phyloP scores from a whole-genome alignment of 2,113 vertebrate species.

The Mormoops blainvillei region DNA sequence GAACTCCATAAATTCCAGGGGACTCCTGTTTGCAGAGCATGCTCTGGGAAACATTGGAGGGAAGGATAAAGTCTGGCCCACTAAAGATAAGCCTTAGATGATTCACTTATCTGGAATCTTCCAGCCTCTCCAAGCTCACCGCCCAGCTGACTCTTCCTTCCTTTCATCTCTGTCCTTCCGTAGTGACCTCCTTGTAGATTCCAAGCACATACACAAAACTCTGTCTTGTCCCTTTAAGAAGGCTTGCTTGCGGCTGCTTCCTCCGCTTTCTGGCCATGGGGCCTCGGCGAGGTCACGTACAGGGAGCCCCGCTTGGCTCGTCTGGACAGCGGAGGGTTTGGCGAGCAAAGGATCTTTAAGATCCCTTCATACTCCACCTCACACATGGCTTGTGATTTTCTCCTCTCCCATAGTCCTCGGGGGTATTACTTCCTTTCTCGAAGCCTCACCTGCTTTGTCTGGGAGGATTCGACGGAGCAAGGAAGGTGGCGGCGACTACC shows the following conservation, averaged over 20 bases:
- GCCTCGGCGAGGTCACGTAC: too few species aligned
- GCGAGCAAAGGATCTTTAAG: not conserved
- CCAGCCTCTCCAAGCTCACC: not conserved
- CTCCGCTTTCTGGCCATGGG: not conserved
- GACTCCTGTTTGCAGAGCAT: not conserved
- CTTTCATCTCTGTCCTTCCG: not conserved
- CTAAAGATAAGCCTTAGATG: not conserved
- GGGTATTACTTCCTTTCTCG: not conserved
- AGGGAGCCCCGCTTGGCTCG: not conserved
- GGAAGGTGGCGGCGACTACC: not conserved
- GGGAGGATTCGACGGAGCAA: not conserved
- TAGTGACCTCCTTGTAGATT: not conserved
- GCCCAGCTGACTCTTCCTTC: fast-evolving
- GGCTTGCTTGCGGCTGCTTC: not conserved
- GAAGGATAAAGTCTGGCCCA: not conserved
- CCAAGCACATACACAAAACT: not conserved
- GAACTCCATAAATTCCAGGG: not conserved
- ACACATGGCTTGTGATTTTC: not conserved
- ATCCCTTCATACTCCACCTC: not conserved
- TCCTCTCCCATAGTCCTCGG: not conserved
- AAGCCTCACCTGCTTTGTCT: not conserved
- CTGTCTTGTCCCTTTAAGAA: fast-evolving
- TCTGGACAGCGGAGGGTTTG: not conserved
- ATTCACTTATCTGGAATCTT: not conserved
- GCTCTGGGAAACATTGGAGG: not conserved